These are phyloP conservation scores for Theretra japonica DNA, from an alignment of 2,888 invertebrate genomes.

Conservation along the genomic window DNA sequence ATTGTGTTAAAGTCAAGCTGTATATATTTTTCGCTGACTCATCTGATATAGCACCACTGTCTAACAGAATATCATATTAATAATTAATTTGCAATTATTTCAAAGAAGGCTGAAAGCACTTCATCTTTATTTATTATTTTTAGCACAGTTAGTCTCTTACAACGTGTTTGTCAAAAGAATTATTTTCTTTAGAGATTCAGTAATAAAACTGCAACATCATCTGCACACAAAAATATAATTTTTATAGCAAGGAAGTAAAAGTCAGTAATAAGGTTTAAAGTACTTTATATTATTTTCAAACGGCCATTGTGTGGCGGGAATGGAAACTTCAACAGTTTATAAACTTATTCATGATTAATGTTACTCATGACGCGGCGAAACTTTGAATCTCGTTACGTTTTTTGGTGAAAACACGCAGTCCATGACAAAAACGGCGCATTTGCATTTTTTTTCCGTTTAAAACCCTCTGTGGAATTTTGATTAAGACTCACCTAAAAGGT, in stretches of 20 bases:
- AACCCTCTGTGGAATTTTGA: constrained; percentile 3
- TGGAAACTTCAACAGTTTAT: constrained; percentile 15
- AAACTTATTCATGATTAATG: constrained; percentile 27
- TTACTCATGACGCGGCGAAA: constrained; percentile 26
- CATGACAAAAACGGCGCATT: constrained; percentile 24
- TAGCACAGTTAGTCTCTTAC: background rate
- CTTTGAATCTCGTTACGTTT: constrained; percentile 21
- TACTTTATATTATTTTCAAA: background rate
- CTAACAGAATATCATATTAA: too few species aligned
- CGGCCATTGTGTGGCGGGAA: background rate
- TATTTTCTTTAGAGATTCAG: too few species aligned
- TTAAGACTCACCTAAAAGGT: background rate
- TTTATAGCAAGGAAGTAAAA: background rate
- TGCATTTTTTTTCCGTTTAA: constrained; percentile 18
- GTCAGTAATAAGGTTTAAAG: too few species aligned
- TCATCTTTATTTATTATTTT: background rate
- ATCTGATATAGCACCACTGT: too few species aligned
- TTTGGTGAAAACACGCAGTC: constrained; percentile 21
- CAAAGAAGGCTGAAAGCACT: too few species aligned
- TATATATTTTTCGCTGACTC: too few species aligned
- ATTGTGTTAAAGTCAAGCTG: too few species aligned
- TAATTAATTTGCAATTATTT: too few species aligned
- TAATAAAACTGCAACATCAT: background rate
- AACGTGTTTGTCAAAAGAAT: background rate
- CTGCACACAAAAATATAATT: too few species aligned